These are phyloP conservation scores for Pyrgus malvae DNA, from an alignment of 2,888 invertebrate genomes.

Conservation along the genomic window DNA sequence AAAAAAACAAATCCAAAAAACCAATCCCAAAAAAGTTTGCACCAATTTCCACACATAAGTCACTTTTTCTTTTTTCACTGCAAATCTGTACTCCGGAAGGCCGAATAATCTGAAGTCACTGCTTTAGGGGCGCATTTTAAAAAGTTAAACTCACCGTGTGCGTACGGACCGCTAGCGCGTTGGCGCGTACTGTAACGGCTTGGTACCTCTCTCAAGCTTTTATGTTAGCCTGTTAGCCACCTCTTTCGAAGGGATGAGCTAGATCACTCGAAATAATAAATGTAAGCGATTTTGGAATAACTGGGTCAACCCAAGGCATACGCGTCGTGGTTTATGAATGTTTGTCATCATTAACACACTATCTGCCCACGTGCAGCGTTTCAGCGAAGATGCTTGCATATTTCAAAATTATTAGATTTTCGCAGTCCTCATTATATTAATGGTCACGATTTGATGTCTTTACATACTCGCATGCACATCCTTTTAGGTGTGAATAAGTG, in stretches of 20 bases:
- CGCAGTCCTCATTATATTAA: constrained; percentile 22
- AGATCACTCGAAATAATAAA: constrained; percentile 37
- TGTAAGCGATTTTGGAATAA: constrained; percentile 43
- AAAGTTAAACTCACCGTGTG: constrained; percentile 64
- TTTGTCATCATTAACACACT: constrained; percentile 14
- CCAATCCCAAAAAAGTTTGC: too few species aligned
- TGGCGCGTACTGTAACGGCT: constrained; percentile 59
- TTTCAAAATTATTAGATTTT: constrained; percentile 23
- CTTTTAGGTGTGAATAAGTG: not conserved
- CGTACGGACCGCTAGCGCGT: constrained; percentile 65
- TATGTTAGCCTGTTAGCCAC: constrained; percentile 51
- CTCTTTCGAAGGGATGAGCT: constrained; percentile 46
- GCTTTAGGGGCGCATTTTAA: not conserved
- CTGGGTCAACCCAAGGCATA: constrained; percentile 36
- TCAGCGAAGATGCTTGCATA: constrained; percentile 21
- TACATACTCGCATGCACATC: not conserved
- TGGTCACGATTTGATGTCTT: constrained; percentile 22
- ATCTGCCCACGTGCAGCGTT: constrained; percentile 12
- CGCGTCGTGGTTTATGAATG: constrained; percentile 12
- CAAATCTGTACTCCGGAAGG: not conserved
- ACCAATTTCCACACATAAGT: constrained; percentile 9
- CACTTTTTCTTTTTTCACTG: constrained; percentile 10
- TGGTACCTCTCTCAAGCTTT: constrained; percentile 49
- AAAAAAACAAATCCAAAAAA: not conserved
- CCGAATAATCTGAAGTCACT: not conserved